Percentiles rank a stretch among this genome's conserved stretches.
Conservation (phyloP, 1,140 invertebrate species). For the Elymnias hypermnestra region DNA sequence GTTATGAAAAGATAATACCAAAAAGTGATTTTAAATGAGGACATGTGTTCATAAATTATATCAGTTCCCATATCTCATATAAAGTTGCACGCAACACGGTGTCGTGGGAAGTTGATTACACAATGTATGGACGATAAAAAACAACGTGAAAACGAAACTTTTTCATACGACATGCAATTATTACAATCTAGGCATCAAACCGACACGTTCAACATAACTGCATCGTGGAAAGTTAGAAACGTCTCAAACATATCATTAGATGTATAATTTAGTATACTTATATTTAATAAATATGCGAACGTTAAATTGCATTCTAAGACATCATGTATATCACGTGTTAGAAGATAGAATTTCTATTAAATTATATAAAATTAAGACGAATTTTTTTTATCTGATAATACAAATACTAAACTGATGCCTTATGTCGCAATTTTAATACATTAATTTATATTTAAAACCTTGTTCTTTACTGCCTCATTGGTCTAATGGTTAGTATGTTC, state of each 20-base stretch:
- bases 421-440: no score
- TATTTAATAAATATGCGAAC: constrained; percentile 7
- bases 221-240: constrained; percentile 21
- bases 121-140: constrained; percentile 15
- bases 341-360: no score
- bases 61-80: constrained; percentile 4
- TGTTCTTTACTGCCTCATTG: no score
- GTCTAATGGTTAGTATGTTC: no score
- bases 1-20: no score
- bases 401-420: no score
- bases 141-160: constrained; percentile 21
- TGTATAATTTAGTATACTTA: constrained; percentile 11
- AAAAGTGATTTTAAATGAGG: no score
- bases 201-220: constrained; percentile 3
- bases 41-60: background rate
- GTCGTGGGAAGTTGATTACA: constrained; percentile 21
- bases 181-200: constrained; percentile 9
- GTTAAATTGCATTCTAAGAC: no score
- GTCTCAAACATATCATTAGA: constrained; percentile 12
- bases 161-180: constrained; percentile 19
- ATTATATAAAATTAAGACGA: no score
- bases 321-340: no score
- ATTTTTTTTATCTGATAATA: no score
- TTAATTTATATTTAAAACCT: no score
- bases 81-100: constrained; percentile 12